Conservation (phyloP, 2,113 vertebrate species). For the Cyanoliseus patagonus region DNA sequence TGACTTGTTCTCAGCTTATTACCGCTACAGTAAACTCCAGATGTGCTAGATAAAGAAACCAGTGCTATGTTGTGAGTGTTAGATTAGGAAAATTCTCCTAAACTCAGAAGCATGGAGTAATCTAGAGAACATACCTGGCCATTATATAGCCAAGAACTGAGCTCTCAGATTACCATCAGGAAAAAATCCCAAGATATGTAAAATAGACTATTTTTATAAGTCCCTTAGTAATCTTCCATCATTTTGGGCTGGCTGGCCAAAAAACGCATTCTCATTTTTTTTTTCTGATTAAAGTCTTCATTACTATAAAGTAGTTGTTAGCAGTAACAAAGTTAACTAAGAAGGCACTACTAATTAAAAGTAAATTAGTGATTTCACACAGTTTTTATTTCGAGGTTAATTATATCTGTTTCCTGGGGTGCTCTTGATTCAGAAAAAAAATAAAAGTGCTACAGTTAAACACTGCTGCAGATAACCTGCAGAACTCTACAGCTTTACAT, state of each 20-base stretch:
- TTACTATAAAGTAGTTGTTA: neutral
- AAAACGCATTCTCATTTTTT: neutral
- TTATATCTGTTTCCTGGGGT: neutral
- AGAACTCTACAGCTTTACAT: neutral
- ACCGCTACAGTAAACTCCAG: neutral
- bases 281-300: neutral
- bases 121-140: neutral
- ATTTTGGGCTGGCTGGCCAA: neutral
- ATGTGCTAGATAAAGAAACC: neutral
- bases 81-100: neutral
- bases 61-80: neutral
- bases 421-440: neutral
- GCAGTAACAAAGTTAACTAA: neutral
- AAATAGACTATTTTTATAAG: neutral
- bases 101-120: neutral
- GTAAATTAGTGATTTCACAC: neutral
- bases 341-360: neutral
- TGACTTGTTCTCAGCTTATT: neutral
- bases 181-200: neutral
- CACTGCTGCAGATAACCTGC: neutral
- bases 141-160: neutral
- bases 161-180: neutral
- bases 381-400: neutral
- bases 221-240: neutral
- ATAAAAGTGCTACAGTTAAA: neutral